Base-by-base conservation (phyloP, 1,140 invertebrate genomes). In the Micrasema minimum region DNA sequence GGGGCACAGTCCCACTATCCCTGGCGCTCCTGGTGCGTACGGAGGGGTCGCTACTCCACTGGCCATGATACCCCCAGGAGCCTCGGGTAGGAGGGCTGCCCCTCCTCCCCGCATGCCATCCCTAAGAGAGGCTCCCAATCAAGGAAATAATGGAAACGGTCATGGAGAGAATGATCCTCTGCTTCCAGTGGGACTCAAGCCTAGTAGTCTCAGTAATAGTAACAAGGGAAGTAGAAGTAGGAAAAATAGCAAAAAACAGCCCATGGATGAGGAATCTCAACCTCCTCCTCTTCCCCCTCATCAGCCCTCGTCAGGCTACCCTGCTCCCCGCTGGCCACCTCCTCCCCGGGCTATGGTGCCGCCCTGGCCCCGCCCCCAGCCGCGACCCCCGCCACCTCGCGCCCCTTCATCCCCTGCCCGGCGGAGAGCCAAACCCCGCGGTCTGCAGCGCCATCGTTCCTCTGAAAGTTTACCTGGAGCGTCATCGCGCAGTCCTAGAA, bases 11-110 rank as follows among this genome's bases (percentile, higher is more conserved):
- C 77, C 80, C 2, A 72, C 77, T 12, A 12, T 72, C 11, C 74
- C 74, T 14, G 70, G 70, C n/a, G 46, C 61, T n/a, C 80, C 82
- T 0, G 86, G 85, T 35, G 85, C 89, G 72, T 90, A 89, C 74
- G 89, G 90, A 2, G 90, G 90, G 20, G 89, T 91, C 2, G 87
- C 90, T 4, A 91, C 90, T 9, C 90, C 90, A 0, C 78, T 91
- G 16, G 89, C 89, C 0, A 86, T 90, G 79, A 79, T 91, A 20
- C 89, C 89, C 74, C 88, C 87, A 69, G 53, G 53, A 7, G 53
- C 12, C 7, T 83, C 85, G 0, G 86, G 85, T 11, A 65, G 82
- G 5, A 75, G 82, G 68, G 78, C 80, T n/a, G 67, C 67, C 0
- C 79, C 81, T 1, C 80, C 82, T 6, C 79, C 81, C 1, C 77